phyloP scores from a whole-genome alignment of 1,140 invertebrate species.

The Calephelis virginiensis region DNA sequence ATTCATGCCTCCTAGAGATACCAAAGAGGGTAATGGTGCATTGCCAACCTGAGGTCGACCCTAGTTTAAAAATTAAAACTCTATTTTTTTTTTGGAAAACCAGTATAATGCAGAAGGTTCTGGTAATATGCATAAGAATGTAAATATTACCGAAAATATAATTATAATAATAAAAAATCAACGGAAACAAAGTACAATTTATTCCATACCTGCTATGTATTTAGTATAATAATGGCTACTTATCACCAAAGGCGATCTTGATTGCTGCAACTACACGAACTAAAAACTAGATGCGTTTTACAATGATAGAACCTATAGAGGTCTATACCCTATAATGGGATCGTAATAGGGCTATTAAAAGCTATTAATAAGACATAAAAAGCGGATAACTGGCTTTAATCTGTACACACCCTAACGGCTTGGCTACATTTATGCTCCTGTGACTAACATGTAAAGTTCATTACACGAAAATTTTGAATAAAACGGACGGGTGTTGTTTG shows the following conservation, averaged over 20 bases:
- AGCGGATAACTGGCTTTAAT: conserved; percentile 34
- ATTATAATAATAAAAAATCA: too few relatives aligned
- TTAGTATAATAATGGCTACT: conserved; percentile 22
- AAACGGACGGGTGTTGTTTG: too few relatives aligned
- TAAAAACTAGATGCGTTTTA: conserved; percentile 36
- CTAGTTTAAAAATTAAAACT: too few relatives aligned
- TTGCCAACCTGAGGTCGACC: too few relatives aligned
- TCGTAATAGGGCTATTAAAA: conserved; percentile 37
- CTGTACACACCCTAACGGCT: conserved; percentile 32
- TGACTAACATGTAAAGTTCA: not conserved
- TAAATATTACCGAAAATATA: too few relatives aligned
- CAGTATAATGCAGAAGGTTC: too few relatives aligned
- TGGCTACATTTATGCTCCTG: conserved; percentile 7
- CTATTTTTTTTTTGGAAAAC: too few relatives aligned
- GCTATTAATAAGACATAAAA: conserved; percentile 43
- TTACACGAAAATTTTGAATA: not conserved
- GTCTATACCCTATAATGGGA: conserved; percentile 34
- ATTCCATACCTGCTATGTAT: not conserved
- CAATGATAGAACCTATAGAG: conserved; percentile 29
- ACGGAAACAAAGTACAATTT: not conserved
- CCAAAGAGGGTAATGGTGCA: too few relatives aligned
- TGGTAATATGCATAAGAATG: too few relatives aligned
- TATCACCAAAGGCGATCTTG: conserved; percentile 28
- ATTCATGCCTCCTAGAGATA: too few relatives aligned
- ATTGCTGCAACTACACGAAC: conserved; percentile 36